Base-by-base conservation (phyloP, 1,140 invertebrate genomes). In the Calephelis nemesis region DNA sequence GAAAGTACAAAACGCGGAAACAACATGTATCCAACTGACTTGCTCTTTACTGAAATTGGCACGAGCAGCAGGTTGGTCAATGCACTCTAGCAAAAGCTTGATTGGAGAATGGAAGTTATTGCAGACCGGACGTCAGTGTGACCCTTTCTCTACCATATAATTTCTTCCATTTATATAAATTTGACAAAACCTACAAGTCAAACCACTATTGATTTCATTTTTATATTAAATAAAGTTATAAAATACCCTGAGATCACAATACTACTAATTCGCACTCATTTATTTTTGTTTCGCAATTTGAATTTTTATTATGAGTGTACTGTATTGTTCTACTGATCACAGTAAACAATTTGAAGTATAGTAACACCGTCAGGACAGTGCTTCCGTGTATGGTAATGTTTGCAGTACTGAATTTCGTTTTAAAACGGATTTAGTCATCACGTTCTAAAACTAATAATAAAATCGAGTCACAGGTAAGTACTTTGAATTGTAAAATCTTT, bases 21-120 rank as follows among this genome's bases (percentile, higher is more conserved):
- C 81, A 85, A 88, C 85, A 88, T 88, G 74, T 82, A 88, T 77
- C 73, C 80, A 87, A 91, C 87, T 91, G 84, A 91, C 79, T 87
- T 76, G 83, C 75, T 81, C 78, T 81, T 77, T 82, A 78, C 82
- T 85, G 73, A 77, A 85, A 76, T 84, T 79, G 73, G 78, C 79
- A 84, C 77, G 81, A 84, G 78, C 81, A 85, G 88, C 88, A 89
- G 85, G 88, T 91, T 91, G 87, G 87, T 89, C 87, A 89, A 89
- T 89, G 87, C 88, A 90, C 88, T 84, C 82, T 82, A 82, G 86
- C 85, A 88, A 88, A 89, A 83, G 83, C 84, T 83, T 91, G 87
- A 91, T 91, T 91, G 88, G 88, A 83, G 88, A 89, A 88, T 88
- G 87, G 81, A 84, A 75, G 74, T 78, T 82, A 75, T 69, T 81